A percentile compares a stretch with the other conserved stretches of the same genome.
phyloP scores from a whole-genome alignment of 2,797 vertebrate genomes.

The Ceryle rudis region DNA sequence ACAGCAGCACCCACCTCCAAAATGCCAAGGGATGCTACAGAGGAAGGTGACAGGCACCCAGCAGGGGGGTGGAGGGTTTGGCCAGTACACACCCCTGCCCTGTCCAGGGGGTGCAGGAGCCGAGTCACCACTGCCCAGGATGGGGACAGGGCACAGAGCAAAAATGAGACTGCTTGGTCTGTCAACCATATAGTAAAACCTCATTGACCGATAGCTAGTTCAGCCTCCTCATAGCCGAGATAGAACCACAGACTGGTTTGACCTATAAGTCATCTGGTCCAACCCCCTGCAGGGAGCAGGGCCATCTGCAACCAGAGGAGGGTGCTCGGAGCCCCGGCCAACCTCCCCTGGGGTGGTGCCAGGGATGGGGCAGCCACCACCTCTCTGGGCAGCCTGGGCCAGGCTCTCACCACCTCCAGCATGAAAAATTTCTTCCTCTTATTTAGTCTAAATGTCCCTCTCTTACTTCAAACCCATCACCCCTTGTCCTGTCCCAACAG shows the following conservation, averaged over 20 bases:
- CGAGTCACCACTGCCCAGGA: accelerated
- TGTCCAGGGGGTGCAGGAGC: background rate
- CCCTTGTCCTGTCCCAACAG: too few species aligned
- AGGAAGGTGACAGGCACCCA: accelerated
- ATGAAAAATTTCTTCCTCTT: too few species aligned
- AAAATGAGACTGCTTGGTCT: background rate
- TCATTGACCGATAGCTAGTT: accelerated
- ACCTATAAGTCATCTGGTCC: background rate
- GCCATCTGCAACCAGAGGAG: background rate
- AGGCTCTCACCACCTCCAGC: too few species aligned
- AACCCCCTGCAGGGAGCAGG: background rate
- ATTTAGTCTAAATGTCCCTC: too few species aligned
- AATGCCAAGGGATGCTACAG: background rate
- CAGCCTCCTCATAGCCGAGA: background rate
- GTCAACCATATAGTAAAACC: background rate
- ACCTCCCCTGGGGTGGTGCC: background rate
- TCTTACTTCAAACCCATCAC: too few species aligned
- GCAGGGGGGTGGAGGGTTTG: accelerated
- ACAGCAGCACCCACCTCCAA: background rate
- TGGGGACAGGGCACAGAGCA: background rate
- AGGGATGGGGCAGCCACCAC: background rate
- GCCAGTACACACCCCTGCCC: background rate
- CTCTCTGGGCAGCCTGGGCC: too few species aligned
- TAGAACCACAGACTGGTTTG: too few species aligned
- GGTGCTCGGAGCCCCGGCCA: background rate